Evolutionary conservation across 2,113 vertebrate species (phyloP), one percentile per base, ranked within the genome.

Genomic region (Lipophrys pholis): DNA sequence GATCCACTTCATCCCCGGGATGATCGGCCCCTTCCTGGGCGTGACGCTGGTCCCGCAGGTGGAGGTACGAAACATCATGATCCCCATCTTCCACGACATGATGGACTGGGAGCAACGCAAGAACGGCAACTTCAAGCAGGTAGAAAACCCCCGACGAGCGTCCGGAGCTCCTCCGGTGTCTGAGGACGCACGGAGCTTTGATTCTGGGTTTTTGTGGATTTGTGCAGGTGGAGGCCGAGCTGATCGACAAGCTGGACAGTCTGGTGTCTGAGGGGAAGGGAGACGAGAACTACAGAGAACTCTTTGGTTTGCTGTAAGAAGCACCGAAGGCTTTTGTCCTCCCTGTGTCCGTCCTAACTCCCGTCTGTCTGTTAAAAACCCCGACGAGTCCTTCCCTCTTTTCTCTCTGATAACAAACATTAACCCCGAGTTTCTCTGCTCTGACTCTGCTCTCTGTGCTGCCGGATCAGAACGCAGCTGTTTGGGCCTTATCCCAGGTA

Each of bases 401-500:
- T 30, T 65, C 11, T 65, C 53, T 72, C 8, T 51, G 41, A 16
- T 63, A 74, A 76, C 62, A 70, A n/a, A 54, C 8, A 17, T 17
- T 71, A 78, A 80, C 81, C 10, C 54, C 80, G 56, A 38, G 17
- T 75, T 62, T 39, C 42, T 67, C 76, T 78, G 72, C 42, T 67
- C 76, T 78, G 72, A 77, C 81, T 91, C 89, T 80, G 70, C 93
- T 94, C 94, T 89, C 94, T 89, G 87, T 93, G 96, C 95, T 96
- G 95, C 97, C 80, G 95, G 95, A 93, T 78, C 94, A 99, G 98
- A 94, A 99, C 97, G 86, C 97, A 98, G 93, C 97, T 99, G 77
- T 99, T 99, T 95, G 98, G 97, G 93, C 98, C 97, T 10, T 99
- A 99, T 89, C 98, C 98, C 89, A 99, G 98, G 98, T 99, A 98